A percentile compares a stretch with the other conserved stretches of the same genome.
phyloP scores from a whole-genome alignment of 2,888 invertebrate species.

The Gari tellinella region DNA sequence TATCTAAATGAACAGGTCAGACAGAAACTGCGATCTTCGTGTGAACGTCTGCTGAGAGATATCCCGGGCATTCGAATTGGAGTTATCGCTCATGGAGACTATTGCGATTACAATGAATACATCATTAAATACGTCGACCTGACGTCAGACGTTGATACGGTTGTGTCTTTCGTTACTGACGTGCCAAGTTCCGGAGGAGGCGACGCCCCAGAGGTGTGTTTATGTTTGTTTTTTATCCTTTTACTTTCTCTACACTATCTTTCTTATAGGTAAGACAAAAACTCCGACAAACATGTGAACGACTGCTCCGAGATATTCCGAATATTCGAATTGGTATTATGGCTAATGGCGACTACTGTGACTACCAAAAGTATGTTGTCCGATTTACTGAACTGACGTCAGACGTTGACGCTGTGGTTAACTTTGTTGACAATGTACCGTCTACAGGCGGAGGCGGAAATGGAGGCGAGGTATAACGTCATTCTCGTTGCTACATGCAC shows the following conservation, averaged over 20 bases:
- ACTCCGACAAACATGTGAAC: conserved; percentile 67
- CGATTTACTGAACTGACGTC: conserved; percentile 72
- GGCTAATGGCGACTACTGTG: conserved; percentile 82
- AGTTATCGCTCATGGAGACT: conserved; percentile 81
- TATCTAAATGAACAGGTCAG: conserved; percentile 32
- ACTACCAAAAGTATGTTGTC: conserved; percentile 70
- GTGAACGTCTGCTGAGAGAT: conserved; percentile 73
- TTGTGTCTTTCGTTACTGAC: conserved; percentile 72
- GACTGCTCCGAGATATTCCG: conserved; percentile 77
- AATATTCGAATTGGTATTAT: conserved; percentile 79
- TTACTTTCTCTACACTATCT: not conserved
- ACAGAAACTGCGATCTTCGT: conserved; percentile 69
- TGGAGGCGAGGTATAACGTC: conserved; percentile 73
- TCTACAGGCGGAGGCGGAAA: conserved; percentile 78
- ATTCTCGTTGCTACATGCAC: too few relatives aligned
- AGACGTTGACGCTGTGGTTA: conserved; percentile 70
- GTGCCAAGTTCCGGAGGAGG: conserved; percentile 77
- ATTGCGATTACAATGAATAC: conserved; percentile 76
- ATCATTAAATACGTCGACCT: conserved; percentile 73
- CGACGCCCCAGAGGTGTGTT: conserved; percentile 78
- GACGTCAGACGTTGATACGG: conserved; percentile 73
- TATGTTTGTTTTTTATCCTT: conserved; percentile 1
- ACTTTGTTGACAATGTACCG: conserved; percentile 70
- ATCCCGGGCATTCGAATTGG: conserved; percentile 79
- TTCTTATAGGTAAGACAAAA: conserved; percentile 72